A percentile compares a stretch with the other conserved stretches of the same genome.
These are phyloP conservation scores for Lethocerus indicus DNA, from an alignment of 1,140 invertebrate species.

Conservation along the genomic window DNA sequence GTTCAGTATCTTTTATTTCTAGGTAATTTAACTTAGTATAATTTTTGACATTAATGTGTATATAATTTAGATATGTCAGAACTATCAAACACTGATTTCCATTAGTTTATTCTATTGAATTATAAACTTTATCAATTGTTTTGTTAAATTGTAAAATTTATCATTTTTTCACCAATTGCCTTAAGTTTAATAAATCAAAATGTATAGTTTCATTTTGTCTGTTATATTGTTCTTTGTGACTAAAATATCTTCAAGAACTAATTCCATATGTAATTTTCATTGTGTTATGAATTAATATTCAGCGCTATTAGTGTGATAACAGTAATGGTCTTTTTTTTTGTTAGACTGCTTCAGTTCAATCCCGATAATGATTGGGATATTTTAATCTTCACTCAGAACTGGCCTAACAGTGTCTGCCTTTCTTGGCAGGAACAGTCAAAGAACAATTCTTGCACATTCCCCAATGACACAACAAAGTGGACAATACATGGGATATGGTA, in stretches of 20 bases:
- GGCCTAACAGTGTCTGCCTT: slow-evolving; percentile 58
- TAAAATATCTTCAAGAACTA: not conserved
- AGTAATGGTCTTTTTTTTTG: not conserved
- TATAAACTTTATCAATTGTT: too few relatives aligned
- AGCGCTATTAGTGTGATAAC: not conserved
- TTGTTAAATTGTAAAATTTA: too few relatives aligned
- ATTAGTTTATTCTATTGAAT: too few relatives aligned
- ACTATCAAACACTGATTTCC: too few relatives aligned
- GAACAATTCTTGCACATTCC: slow-evolving; percentile 41
- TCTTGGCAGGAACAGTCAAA: slow-evolving; percentile 38
- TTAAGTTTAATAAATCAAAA: too few relatives aligned
- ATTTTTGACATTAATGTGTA: too few relatives aligned
- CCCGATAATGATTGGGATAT: slow-evolving; percentile 40
- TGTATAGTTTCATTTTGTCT: not conserved
- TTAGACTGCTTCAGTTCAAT: not conserved
- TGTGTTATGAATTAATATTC: too few relatives aligned
- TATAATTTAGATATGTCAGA: too few relatives aligned
- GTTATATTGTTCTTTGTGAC: not conserved
- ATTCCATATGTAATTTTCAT: too few relatives aligned
- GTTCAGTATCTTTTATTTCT: too few relatives aligned
- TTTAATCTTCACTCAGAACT: slow-evolving; percentile 62
- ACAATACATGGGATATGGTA: slow-evolving; percentile 64
- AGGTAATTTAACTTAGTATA: too few relatives aligned
- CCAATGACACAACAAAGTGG: slow-evolving; percentile 41
- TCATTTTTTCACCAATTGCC: too few relatives aligned